Percentiles rank a stretch among this genome's conserved stretches.
These are phyloP conservation scores for Nyctibius grandis DNA, from an alignment of 2,797 vertebrate genomes.

Conservation along the genomic window DNA sequence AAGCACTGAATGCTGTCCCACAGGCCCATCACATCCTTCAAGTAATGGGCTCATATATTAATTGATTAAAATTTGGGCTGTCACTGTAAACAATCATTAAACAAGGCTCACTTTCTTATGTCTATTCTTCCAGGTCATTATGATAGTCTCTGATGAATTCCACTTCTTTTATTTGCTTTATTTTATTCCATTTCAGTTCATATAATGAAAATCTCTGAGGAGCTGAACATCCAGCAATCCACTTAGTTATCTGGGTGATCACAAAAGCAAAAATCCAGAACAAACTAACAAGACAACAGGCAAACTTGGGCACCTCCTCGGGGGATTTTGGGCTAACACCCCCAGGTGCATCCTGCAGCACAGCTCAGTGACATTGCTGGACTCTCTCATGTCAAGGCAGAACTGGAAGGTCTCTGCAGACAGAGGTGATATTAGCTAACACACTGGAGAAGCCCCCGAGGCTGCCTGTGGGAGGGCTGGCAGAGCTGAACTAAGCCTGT, in stretches of 20 bases:
- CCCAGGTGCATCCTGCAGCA: background rate
- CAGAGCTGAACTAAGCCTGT: background rate
- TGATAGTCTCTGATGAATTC: background rate
- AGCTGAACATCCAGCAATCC: background rate
- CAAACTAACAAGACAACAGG: background rate
- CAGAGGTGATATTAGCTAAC: background rate
- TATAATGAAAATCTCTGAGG: background rate
- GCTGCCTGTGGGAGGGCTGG: background rate
- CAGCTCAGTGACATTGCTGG: background rate
- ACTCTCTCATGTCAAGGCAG: background rate
- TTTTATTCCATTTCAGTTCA: background rate
- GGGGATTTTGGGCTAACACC: background rate
- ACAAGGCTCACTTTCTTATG: background rate
- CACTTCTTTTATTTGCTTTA: background rate
- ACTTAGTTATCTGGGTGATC: background rate
- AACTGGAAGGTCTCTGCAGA: background rate
- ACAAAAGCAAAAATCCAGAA: background rate
- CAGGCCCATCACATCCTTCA: background rate
- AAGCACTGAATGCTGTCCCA: background rate
- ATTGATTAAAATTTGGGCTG: constrained; percentile 1
- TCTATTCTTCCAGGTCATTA: background rate
- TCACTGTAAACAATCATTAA: background rate
- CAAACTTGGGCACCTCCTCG: background rate
- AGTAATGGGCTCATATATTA: background rate
- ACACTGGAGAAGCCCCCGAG: background rate